Evolutionary conservation across 1,140 invertebrate species (phyloP), one percentile per base, ranked within the genome.

Genomic region (Macrostomum lignano): DNA sequence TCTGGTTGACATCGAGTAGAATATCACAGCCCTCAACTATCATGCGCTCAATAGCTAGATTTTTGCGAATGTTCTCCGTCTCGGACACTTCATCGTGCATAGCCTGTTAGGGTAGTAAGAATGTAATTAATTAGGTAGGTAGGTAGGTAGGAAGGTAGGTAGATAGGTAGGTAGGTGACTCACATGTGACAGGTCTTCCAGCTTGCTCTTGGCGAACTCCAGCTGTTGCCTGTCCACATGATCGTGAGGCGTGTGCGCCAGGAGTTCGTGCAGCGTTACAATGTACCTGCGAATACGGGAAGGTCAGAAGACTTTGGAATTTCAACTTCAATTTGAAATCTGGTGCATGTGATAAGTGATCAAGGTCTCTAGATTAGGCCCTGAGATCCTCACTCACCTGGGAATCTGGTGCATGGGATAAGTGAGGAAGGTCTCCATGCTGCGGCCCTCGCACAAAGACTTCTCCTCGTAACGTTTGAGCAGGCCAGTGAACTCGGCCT

Each of bases 391-490:
- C n/a, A n/a, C n/a, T n/a, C n/a, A n/a, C n/a, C n/a, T n/a, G n/a
- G n/a, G n/a, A n/a, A 81, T 76, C 68, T 82, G 78, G 62, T 81
- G 74, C 78, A 86, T 86, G 7, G 78, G 78, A 58, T 81, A 82
- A 1, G 77, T 84, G 30, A 86, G 61, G 55, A 84, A 84, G 3
- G 69, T 78, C 53, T 84, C 78, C 34, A 86, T 56, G 2, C 73
- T 72, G 36, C 77, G 56, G 15, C 73, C 73, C 44, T 78, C 73
- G 46, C 76, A 77, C 1, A 70, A 65, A 1, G 73, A 66, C 49
- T 84, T 84, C 47, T 73, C 72, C 54, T 84, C 78, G 24, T 82
- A 62, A 4, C 76, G 56, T 36, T 69, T 67, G 17, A 86, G 61
- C n/a, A 84, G 60, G 4, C 67, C 66, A 3, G 70, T 69, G 54